Percentiles rank a stretch among this genome's conserved stretches.
phyloP scores from a whole-genome alignment of 64 coral and sea anemone species.

The Orbicella faveolata region DNA sequence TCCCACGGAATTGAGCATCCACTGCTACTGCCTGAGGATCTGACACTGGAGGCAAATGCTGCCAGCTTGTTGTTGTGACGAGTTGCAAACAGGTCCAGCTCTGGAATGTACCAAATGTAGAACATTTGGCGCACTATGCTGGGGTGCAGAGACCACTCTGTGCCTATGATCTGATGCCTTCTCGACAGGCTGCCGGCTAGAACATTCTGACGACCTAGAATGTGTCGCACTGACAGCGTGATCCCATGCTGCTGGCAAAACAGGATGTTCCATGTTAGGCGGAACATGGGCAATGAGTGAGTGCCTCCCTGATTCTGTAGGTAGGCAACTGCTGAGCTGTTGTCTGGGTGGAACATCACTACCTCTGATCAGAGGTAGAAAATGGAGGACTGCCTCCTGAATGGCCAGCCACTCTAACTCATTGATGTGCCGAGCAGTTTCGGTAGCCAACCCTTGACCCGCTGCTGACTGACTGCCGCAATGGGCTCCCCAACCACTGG shows the following conservation, averaged over 20 bases:
- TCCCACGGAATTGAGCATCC: background rate
- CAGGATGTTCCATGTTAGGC: background rate
- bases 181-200: slow-evolving; percentile 17
- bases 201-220: slow-evolving; percentile 14
- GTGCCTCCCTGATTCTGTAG: background rate
- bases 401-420: background rate
- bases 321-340: slow-evolving; percentile 25
- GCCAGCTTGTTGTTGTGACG: background rate
- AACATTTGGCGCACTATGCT: slow-evolving; percentile 7
- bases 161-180: background rate
- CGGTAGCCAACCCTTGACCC: too few species aligned
- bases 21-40: slow-evolving; percentile 3
- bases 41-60: slow-evolving; percentile 7
- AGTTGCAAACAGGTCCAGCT: background rate
- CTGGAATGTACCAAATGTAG: background rate
- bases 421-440: background rate
- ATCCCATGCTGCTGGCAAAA: slow-evolving; percentile 2
- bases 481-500: too few species aligned
- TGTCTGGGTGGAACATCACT: slow-evolving; percentile 1
- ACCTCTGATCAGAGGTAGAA: background rate
- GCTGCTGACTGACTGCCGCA: background rate
- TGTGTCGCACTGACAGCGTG: slow-evolving; percentile 5
- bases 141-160: slow-evolving; percentile 6
- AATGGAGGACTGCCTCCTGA: background rate
- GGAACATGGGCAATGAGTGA: background rate